Evolutionary conservation across 2,113 vertebrate genomes (phyloP).

Genomic region (Heterocephalus glaber): DNA sequence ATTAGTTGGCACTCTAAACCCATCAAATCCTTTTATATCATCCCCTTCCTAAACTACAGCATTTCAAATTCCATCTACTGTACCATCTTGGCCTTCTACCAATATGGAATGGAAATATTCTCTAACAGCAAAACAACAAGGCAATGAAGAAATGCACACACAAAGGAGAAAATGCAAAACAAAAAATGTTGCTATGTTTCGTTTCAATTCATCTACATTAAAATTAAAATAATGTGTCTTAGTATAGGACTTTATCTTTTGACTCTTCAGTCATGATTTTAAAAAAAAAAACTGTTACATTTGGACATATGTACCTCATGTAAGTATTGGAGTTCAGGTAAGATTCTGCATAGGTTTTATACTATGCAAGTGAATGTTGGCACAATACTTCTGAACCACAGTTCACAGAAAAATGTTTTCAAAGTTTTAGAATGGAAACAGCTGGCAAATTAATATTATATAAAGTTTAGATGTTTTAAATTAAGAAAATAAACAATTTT

Average conservation of each 20-base stretch:
- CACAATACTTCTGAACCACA: not conserved
- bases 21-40: constrained; percentile 19
- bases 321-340: not conserved
- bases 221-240: not conserved
- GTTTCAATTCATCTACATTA: constrained; percentile 17
- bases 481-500: constrained; percentile 29
- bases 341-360: not conserved
- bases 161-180: no score
- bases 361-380: not conserved
- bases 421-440: not conserved
- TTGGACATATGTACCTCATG: not conserved
- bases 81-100: constrained; percentile 37
- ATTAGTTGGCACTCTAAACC: constrained; percentile 61
- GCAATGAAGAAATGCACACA: not conserved
- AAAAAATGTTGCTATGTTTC: no score
- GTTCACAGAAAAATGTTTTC: not conserved
- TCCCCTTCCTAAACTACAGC: constrained; percentile 9
- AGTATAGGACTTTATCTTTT: not conserved
- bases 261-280: not conserved
- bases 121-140: constrained; percentile 46
- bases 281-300: not conserved
- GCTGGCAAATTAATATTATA: not conserved
- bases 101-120: constrained; percentile 36
- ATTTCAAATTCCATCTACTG: constrained; percentile 43
- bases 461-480: constrained; percentile 16